A percentile compares a stretch with the other conserved stretches of the same genome.
Evolutionary conservation across 2,888 invertebrate genomes (phyloP).

Genomic region (Frankliniella intonsa): DNA sequence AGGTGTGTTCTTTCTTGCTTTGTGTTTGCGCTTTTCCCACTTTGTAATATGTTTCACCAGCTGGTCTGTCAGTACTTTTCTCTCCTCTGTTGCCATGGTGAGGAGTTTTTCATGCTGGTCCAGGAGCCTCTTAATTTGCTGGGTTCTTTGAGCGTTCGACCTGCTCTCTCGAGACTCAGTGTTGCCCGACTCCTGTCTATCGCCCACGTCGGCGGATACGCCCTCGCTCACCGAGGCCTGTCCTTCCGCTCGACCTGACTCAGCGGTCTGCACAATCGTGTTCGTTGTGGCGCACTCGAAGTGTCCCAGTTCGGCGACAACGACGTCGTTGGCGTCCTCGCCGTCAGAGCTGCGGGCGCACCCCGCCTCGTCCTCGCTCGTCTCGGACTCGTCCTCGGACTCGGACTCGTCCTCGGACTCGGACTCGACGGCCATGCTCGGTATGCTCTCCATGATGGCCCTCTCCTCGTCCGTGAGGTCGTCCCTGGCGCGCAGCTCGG

Average conservation of each 20-base stretch:
- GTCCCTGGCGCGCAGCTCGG: background rate
- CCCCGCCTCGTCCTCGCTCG: background rate
- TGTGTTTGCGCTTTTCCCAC: background rate
- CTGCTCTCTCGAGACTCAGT: background rate
- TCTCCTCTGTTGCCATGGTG: background rate
- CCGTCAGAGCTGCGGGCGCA: background rate
- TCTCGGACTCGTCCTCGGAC: background rate
- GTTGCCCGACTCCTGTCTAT: background rate
- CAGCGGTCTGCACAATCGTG: background rate
- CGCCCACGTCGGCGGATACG: too few species aligned
- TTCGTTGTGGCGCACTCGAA: background rate
- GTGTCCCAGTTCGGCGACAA: background rate
- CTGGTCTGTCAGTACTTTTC: background rate
- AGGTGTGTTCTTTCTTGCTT: background rate
- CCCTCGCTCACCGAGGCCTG: background rate
- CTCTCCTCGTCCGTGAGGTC: background rate
- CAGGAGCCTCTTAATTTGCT: background rate
- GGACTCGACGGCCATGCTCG: background rate
- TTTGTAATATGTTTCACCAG: background rate
- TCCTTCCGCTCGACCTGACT: background rate
- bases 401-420: background rate
- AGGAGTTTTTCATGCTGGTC: background rate
- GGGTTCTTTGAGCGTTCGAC: background rate
- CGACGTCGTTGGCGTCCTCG: background rate
- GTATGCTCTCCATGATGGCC: background rate